These are phyloP conservation scores for Acipenser oxyrinchus DNA, from an alignment of 2,797 vertebrate species.

Conservation along the genomic window DNA sequence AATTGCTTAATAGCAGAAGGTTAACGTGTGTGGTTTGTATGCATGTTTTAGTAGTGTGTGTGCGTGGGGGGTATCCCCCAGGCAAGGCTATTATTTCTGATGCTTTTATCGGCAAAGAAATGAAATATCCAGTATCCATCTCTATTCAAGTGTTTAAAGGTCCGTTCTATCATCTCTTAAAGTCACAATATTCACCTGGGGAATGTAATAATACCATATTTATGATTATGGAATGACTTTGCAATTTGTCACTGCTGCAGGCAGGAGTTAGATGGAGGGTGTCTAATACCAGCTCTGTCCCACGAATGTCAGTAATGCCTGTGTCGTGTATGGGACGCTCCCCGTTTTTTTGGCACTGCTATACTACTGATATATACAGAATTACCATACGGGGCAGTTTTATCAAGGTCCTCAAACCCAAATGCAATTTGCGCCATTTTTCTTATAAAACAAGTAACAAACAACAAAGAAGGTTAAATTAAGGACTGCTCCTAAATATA, in stretches of 20 bases:
- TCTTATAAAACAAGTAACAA: too few species aligned
- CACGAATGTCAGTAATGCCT: too few species aligned
- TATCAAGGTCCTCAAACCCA: too few species aligned
- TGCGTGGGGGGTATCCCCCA: background rate
- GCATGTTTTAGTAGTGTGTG: slow-evolving; percentile 2
- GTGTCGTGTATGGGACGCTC: too few species aligned
- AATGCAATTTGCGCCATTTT: too few species aligned
- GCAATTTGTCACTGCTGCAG: background rate
- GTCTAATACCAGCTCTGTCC: background rate
- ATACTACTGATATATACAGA: too few species aligned
- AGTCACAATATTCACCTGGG: slow-evolving; percentile 1
- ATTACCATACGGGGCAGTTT: too few species aligned
- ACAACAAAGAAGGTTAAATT: too few species aligned
- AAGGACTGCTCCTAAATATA: too few species aligned
- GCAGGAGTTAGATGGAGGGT: background rate
- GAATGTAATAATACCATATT: background rate
- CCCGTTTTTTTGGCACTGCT: too few species aligned
- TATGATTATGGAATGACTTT: background rate
- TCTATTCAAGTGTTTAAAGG: background rate
- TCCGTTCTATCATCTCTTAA: background rate
- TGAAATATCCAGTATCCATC: background rate
- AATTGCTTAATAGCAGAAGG: too few species aligned
- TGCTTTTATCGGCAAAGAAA: background rate
- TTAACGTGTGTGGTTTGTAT: background rate
- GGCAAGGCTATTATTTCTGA: slow-evolving; percentile 8